phyloP scores from a whole-genome alignment of 1,140 invertebrate genomes.

The Pararge aegeria region DNA sequence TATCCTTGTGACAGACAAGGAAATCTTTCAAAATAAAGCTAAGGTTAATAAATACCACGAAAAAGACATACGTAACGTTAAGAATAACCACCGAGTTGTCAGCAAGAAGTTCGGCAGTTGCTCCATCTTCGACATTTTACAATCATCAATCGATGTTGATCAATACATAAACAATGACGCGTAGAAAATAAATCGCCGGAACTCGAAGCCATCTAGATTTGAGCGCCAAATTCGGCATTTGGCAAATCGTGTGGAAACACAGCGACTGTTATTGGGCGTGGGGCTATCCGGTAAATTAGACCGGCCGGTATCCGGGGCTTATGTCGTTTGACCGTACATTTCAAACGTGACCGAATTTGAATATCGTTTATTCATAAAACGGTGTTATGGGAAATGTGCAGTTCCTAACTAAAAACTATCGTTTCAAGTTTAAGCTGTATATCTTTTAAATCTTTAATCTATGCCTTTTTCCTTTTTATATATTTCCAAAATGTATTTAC shows the following conservation, averaged over 20 bases:
- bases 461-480: no score
- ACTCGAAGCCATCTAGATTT: constrained; percentile 30
- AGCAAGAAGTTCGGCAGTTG: no score
- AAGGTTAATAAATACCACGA: no score
- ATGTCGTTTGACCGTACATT: constrained; percentile 17
- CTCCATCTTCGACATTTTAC: no score
- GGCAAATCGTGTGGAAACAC: constrained; percentile 38
- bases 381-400: not conserved
- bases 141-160: no score
- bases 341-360: constrained; percentile 19
- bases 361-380: constrained; percentile 5
- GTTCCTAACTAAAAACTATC: not conserved
- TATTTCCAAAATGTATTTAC: no score
- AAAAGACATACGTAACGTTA: no score
- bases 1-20: no score
- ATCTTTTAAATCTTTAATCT: no score
- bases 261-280: constrained; percentile 35
- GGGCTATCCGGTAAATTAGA: constrained; percentile 29
- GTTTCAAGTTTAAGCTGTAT: not conserved
- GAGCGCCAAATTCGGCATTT: constrained; percentile 33
- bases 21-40: no score
- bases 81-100: no score
- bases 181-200: constrained; percentile 35
- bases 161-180: constrained; percentile 34
- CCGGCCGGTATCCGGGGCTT: constrained; percentile 22